Evolutionary conservation across 2,888 invertebrate species (phyloP), one percentile per base, ranked within the genome.

Genomic region (Cheilosia urbana): DNA sequence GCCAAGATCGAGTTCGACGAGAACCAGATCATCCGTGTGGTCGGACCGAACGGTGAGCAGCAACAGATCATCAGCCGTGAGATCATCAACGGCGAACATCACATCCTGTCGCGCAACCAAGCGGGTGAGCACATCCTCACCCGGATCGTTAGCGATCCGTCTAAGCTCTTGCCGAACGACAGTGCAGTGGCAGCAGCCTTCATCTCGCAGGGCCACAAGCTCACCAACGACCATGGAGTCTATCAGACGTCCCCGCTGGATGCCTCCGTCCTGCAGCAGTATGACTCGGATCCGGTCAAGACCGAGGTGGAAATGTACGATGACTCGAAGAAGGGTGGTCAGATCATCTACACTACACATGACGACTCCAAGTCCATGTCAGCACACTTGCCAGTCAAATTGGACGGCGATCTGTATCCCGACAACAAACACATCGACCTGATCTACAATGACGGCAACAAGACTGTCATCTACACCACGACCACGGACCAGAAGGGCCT

Each of bases 371-470:
- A 91, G 55, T 90, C 91, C 45, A 53, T 92, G 87, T 88, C 92
- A 6, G 57, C 76, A 49, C 91, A 91, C 62, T 72, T 92, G 87
- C 91, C 89, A 89, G 93, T 89, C 92, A 91, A 91, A 72, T 87
- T 91, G 17, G 92, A 91, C 51, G 89, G 90, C 19, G 91, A 92
- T 40, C 88, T 95, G 93, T 91, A 92, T 87, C 91, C 90, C 65
- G 73, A 89, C 53, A 92, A 91, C 68, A 91, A 91, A 66, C 96
- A 96, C 88, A 96, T 96, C 91, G 96, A 96, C 92, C 93, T 96
- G 89, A 96, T 96, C 89, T 96, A 96, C 92, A 96, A 96, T 90
- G 96, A 96, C 89, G 96, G 96, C 58, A 96, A 96, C 90, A 96
- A 96, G 91, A 96, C 96, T 2, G 96, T 96, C 81, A 96, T 96